These are phyloP conservation scores for Leptocoma aspasia DNA, from an alignment of 2,113 vertebrate species.

Conservation along the genomic window DNA sequence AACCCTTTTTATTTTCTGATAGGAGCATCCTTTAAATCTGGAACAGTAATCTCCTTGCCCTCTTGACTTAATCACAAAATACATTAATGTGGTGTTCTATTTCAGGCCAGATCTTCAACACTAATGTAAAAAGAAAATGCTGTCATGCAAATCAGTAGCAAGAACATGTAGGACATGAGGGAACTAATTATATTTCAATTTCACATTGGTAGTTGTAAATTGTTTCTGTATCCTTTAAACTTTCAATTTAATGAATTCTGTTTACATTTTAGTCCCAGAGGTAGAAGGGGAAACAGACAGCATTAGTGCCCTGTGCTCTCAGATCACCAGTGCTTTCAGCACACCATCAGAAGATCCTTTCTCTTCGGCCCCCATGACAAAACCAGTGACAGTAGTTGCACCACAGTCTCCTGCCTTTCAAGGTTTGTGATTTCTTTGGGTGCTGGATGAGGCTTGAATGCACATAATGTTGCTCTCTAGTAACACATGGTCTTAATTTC, in stretches of 20 bases:
- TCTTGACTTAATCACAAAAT: neutral
- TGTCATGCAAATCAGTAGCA: neutral
- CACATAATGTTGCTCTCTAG: neutral
- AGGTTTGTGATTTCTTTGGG: constrained; percentile 74
- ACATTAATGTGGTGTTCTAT: neutral
- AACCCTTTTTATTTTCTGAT: neutral
- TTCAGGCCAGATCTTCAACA: neutral
- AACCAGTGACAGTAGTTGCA: constrained; percentile 72
- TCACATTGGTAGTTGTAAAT: neutral
- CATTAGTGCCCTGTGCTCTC: constrained; percentile 95
- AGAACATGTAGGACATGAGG: neutral
- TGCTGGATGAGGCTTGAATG: constrained; percentile 11
- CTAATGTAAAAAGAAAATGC: neutral
- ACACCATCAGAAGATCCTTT: constrained; percentile 91
- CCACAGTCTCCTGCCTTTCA: constrained; percentile 91
- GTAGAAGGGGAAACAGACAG: constrained; percentile 93
- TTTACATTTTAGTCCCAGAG: constrained; percentile 82
- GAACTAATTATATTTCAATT: neutral
- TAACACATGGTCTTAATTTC: neutral
- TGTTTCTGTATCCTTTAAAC: constrained; percentile 14
- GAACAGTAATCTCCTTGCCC: neutral
- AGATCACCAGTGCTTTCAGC: constrained; percentile 95
- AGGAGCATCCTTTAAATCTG: neutral
- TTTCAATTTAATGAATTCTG: neutral
- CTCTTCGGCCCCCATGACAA: constrained; percentile 92